Evolutionary conservation across 2,888 invertebrate genomes (phyloP).

Genomic region (Andrena minutula): DNA sequence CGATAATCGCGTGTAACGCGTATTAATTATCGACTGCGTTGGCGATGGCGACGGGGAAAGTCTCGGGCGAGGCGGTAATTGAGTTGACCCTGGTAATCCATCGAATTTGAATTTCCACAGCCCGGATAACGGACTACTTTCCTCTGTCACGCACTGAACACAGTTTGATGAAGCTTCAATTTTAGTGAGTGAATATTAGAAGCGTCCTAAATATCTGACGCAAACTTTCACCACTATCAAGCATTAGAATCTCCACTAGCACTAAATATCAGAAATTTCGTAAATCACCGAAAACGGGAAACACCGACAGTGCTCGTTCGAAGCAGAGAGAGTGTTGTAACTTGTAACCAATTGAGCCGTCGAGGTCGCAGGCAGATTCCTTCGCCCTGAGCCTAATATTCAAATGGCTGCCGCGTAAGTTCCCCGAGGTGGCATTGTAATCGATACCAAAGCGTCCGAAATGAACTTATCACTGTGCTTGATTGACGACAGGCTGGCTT

Average conservation of each 20-base stretch:
- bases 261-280: neutral
- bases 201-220: too few species aligned
- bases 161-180: too few species aligned
- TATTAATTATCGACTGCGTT: neutral
- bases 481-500: conserved; percentile 49
- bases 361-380: conserved; percentile 9
- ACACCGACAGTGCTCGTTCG: neutral
- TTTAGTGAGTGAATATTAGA: too few species aligned
- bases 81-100: neutral
- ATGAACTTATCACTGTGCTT: conserved; percentile 30
- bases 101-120: neutral
- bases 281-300: neutral
- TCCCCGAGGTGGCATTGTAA: neutral
- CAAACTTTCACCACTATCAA: too few species aligned
- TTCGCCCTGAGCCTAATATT: conserved; percentile 9
- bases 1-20: neutral
- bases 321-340: neutral
- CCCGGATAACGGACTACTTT: too few species aligned
- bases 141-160: too few species aligned
- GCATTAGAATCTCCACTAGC: too few species aligned
- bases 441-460: conserved; percentile 13
- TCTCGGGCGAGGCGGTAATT: neutral
- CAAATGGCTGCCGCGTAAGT: conserved; percentile 12
- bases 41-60: neutral
- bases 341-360: conserved; percentile 22